Base-by-base conservation (phyloP, 1,140 invertebrate genomes). In the Hylyphantes graminicola region DNA sequence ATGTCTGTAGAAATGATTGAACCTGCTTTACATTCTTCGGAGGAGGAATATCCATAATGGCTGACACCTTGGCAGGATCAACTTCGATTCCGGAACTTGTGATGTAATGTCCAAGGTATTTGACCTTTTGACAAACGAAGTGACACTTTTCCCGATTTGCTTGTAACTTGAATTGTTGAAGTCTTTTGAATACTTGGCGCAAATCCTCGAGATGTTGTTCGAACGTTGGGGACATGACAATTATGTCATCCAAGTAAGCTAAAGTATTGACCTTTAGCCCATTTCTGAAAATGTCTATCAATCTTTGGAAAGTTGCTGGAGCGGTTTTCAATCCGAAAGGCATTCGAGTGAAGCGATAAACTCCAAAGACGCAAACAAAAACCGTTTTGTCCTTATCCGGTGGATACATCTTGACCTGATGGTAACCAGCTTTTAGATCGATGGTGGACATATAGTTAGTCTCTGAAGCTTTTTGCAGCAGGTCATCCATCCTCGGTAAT, bases 401-500 rank as follows among this genome's bases (percentile, higher is more conserved):
- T 13, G 17, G 9, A 9, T 35, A 67, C 19, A 67, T 35, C 21
- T 10, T 67, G 6, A 67, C 10, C 86, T 91, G 91, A 86, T 90
- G 88, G 83, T 90, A 93, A 0, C 91, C 91, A 15, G 87, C 88
- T 0, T 48, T 3, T 13, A 67, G 48, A 67, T 67, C 7, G 6
- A 67, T 21, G 8, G 64, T 67, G 21, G 21, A 35, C 21, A 67
- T 67, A 11, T 11, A 67, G 48, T 19, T 19, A 35, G 7, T 67
- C 21, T 67, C 19, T 15, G 21, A 35, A 5, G 64, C 19, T 9
- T 10, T 35, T 0, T 48, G 19, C 21, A 67, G 64, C 64, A 87
- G 86, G 21, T 91, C 90, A 13, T 91, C 89, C 19, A 92, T 91
- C 7, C 87, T 68, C 0, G 91, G 92, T 4, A 93, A 79, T 86